A percentile compares a stretch with the other conserved stretches of the same genome.
These are phyloP conservation scores for Phrixothrix hirtus DNA, from an alignment of 2,888 invertebrate species.

Conservation along the genomic window DNA sequence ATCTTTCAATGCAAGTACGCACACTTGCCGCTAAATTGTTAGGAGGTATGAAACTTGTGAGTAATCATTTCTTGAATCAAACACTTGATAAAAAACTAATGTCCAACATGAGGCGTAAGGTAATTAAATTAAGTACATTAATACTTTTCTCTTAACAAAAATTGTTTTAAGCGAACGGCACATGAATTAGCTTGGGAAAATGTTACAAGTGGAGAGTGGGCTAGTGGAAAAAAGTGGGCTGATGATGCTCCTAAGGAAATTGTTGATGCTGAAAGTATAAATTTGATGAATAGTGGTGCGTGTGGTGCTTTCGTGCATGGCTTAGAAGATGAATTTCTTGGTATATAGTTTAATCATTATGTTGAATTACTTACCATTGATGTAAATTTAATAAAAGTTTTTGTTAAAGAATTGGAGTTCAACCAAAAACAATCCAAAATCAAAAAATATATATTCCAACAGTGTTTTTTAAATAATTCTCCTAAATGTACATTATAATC, in stretches of 20 bases:
- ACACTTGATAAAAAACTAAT: constrained; percentile 97
- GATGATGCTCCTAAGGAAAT: constrained; percentile 80
- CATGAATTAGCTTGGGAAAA: constrained; percentile 85
- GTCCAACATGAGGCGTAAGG: constrained; percentile 82
- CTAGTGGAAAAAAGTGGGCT: constrained; percentile 86
- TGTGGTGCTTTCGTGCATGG: constrained; percentile 99
- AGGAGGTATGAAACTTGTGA: constrained; percentile 85
- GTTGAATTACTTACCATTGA: neutral
- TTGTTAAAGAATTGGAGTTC: too few species aligned
- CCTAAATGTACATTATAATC: too few species aligned
- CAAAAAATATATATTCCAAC: too few species aligned
- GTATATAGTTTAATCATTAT: constrained; percentile 43
- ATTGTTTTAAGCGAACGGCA: constrained; percentile 73
- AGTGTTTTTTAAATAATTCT: too few species aligned
- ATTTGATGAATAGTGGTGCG: constrained; percentile 88
- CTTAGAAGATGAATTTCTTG: constrained; percentile 95
- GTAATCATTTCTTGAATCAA: constrained; percentile 88
- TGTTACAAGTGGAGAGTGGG: constrained; percentile 87
- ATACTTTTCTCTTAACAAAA: too few species aligned
- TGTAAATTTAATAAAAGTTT: too few species aligned
- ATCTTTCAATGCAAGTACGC: constrained; percentile 86
- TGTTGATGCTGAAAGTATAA: constrained; percentile 73
- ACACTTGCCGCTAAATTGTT: constrained; percentile 82
- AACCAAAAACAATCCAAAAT: too few species aligned
- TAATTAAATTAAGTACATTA: too few species aligned